Evolutionary conservation across 2,113 vertebrate genomes (phyloP), one percentile per base, ranked within the genome.

Genomic region (Sebastes schlegelii): DNA sequence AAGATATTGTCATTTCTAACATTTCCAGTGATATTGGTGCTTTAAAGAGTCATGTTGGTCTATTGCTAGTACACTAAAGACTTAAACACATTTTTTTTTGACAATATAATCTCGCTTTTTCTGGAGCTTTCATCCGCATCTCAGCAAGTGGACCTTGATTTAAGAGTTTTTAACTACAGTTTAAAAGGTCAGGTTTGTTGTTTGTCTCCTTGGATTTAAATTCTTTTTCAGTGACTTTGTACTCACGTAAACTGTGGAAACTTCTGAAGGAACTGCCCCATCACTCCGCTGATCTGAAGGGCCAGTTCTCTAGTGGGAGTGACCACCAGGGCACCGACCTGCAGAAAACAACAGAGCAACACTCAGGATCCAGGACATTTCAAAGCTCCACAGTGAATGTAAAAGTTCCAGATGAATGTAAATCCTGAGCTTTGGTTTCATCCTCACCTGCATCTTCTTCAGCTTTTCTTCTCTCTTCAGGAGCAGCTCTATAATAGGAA

Each of bases 231-330:
- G 40, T 12, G 61, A 46, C 63, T 16, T 12, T 45, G 9, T 42
- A 79, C 93, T 90, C 79, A 99, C 98, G 96, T 98, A 21, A 99
- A 97, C 88, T 96, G 95, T 1, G 97, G 96, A 83, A 97, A 98
- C 77, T 94, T 94, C 60, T 95, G 95, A 0, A 97, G 93, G 91
- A 99, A 99, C 10, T 85, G 92, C 0, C 85, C 90, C 21, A 99
- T 91, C 49, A 99, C 98, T 80, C 98, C 98, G 8, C 97, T 96
- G 55, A 99, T 99, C 49, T 99, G 98, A 16, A 97, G 26, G 2
- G 97, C 98, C 80, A 99, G 92, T 81, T 99, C 98, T 62, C 98
- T 95, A 0, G 98, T 99, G 6, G 98, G 98, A 0, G 98, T 99
- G 90, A 99, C 93, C 61, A 99, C 92, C 60, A 99, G 89, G 3